phyloP scores from a whole-genome alignment of 2,113 vertebrate genomes.

The Andinoacara biseriatus region DNA sequence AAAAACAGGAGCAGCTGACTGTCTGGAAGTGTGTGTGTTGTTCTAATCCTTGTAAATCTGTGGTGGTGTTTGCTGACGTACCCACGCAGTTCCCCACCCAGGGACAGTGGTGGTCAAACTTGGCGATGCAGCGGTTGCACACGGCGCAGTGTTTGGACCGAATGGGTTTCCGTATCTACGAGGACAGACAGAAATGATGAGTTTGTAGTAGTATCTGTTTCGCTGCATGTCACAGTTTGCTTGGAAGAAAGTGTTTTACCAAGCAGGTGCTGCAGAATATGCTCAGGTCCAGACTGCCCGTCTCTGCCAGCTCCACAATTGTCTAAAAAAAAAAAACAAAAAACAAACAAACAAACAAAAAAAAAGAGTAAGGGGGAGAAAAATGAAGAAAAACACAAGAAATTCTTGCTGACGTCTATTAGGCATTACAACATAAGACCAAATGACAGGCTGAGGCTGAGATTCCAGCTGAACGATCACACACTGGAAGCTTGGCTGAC shows the following conservation, averaged over 20 bases:
- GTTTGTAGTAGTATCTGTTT: rapidly evolving
- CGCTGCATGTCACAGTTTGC: no score
- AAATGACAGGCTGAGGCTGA: background rate
- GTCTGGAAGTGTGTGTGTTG: background rate
- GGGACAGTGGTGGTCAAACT: slow-evolving; percentile 98
- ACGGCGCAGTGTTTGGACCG: slow-evolving; percentile 98
- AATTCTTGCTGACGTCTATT: slow-evolving; percentile 5
- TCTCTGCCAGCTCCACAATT: slow-evolving; percentile 98
- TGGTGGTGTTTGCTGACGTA: slow-evolving; percentile 73
- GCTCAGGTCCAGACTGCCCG: slow-evolving; percentile 96
- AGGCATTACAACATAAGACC: slow-evolving; percentile 27
- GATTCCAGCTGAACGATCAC: slow-evolving; percentile 5
- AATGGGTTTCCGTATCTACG: slow-evolving; percentile 97
- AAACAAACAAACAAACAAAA: no score
- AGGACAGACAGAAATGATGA: background rate
- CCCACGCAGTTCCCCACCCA: slow-evolving; percentile 99
- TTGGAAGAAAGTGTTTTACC: slow-evolving; percentile 78
- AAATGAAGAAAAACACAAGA: background rate
- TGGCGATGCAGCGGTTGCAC: slow-evolving; percentile 97
- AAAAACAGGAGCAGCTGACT: background rate
- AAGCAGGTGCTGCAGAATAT: slow-evolving; percentile 99
- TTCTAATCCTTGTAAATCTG: background rate
- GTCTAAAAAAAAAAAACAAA: slow-evolving; percentile 85
- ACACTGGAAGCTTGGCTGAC: slow-evolving; percentile 8
- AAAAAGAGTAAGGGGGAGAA: background rate